Evolutionary conservation across 2,797 vertebrate species (phyloP).

Genomic region (Coendou prehensilis): DNA sequence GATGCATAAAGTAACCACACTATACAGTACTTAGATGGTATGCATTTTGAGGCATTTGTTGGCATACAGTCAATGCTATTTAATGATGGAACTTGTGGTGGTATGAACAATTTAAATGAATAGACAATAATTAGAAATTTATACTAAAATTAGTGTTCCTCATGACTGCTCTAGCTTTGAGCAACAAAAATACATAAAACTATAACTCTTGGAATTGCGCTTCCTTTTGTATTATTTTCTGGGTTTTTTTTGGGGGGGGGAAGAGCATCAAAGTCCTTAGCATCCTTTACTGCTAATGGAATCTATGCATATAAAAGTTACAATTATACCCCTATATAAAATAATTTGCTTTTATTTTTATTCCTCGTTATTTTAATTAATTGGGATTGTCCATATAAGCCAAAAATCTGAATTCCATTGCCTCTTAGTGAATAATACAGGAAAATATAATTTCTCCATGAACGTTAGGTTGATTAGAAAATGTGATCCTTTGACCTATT

Average conservation of each 20-base stretch:
- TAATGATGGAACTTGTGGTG: background rate
- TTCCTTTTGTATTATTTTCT: background rate
- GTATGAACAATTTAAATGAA: background rate
- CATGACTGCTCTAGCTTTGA: background rate
- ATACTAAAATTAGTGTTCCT: background rate
- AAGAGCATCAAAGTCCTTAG: background rate
- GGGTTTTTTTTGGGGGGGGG: background rate
- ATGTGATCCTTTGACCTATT: constrained; percentile 81
- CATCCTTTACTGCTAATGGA: constrained; percentile 50
- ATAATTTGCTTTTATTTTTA: constrained; percentile 72
- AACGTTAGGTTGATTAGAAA: constrained; percentile 84
- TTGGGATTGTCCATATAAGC: constrained; percentile 67
- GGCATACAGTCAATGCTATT: background rate
- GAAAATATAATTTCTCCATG: constrained; percentile 75
- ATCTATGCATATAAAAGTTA: constrained; percentile 61
- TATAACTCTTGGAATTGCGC: background rate
- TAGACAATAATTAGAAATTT: constrained; percentile 43
- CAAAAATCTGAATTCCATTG: constrained; percentile 69
- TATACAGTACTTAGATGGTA: background rate
- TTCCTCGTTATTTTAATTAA: constrained; percentile 74
- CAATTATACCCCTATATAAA: constrained; percentile 8
- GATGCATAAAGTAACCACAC: background rate
- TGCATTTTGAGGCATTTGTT: background rate
- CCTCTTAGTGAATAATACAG: constrained; percentile 72
- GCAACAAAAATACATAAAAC: background rate